Conservation (phyloP, 1,140 invertebrate species). For the Neodiprion virginianus region DNA sequence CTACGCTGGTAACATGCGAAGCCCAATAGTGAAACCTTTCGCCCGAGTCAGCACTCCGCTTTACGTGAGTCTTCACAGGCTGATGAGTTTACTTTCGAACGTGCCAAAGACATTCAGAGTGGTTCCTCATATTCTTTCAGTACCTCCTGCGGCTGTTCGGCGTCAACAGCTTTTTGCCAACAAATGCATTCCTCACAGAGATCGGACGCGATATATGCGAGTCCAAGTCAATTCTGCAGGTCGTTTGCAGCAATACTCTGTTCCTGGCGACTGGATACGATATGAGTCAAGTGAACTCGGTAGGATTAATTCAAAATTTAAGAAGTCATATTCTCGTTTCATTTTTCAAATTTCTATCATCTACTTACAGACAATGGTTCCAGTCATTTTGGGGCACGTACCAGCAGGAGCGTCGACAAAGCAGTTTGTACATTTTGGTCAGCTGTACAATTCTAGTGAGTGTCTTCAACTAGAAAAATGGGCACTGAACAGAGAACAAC, state of each 20-base stretch:
- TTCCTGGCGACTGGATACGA: constrained; percentile 73
- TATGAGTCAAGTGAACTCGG: constrained; percentile 58
- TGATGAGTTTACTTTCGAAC: background rate
- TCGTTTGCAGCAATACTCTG: constrained; percentile 68
- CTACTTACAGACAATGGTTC: constrained; percentile 62
- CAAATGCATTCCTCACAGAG: constrained; percentile 58
- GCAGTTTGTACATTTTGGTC: constrained; percentile 74
- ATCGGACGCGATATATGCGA: constrained; percentile 62
- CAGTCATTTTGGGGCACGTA: constrained; percentile 73
- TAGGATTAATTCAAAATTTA: constrained; percentile 41
- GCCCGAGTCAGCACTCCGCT: constrained; percentile 16
- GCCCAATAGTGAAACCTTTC: constrained; percentile 44
- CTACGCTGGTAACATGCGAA: constrained; percentile 46
- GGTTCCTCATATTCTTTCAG: constrained; percentile 26
- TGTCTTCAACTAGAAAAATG: constrained; percentile 30
- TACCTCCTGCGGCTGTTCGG: constrained; percentile 50
- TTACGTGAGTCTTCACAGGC: background rate
- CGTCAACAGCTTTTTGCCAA: constrained; percentile 66
- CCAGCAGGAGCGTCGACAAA: constrained; percentile 80
- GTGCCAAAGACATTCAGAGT: background rate
- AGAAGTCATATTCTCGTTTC: constrained; percentile 1
- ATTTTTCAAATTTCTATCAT: constrained; percentile 17
- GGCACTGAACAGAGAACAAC: background rate
- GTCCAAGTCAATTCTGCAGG: constrained; percentile 57
- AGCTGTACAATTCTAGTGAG: constrained; percentile 65